Evolutionary conservation across 2,888 invertebrate genomes (phyloP).

Genomic region (Apotomis capreana): DNA sequence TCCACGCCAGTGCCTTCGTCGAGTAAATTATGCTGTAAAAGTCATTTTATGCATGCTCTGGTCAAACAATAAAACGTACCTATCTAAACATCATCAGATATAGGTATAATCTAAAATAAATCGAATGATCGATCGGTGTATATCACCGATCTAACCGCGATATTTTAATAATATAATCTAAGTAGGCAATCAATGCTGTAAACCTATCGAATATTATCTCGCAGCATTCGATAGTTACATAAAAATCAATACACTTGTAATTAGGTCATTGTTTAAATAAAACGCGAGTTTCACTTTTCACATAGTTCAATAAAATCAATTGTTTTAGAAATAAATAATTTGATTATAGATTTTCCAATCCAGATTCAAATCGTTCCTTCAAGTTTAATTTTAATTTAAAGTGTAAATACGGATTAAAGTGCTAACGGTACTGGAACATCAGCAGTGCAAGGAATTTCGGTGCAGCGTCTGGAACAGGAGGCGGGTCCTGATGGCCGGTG

Average conservation of each 20-base stretch:
- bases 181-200: neutral
- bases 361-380: neutral
- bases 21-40: neutral
- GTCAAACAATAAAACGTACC: neutral
- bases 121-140: slow-evolving; percentile 8
- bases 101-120: too few relatives aligned
- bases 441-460: slow-evolving; percentile 34
- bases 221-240: neutral
- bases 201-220: neutral
- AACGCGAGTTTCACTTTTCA: too few relatives aligned
- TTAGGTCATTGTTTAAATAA: neutral
- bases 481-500: slow-evolving; percentile 58
- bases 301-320: too few relatives aligned
- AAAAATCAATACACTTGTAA: neutral
- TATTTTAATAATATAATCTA: slow-evolving; percentile 25
- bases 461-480: slow-evolving; percentile 54
- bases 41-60: neutral
- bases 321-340: too few relatives aligned
- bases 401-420: slow-evolving; percentile 10
- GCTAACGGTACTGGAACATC: slow-evolving; percentile 22
- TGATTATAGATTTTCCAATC: too few relatives aligned
- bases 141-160: slow-evolving; percentile 1
- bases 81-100: too few relatives aligned
- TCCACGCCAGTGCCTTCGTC: slow-evolving; percentile 7
- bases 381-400: neutral